These are phyloP conservation scores for Nomada flava DNA, from an alignment of 2,888 invertebrate genomes.

Conservation along the genomic window DNA sequence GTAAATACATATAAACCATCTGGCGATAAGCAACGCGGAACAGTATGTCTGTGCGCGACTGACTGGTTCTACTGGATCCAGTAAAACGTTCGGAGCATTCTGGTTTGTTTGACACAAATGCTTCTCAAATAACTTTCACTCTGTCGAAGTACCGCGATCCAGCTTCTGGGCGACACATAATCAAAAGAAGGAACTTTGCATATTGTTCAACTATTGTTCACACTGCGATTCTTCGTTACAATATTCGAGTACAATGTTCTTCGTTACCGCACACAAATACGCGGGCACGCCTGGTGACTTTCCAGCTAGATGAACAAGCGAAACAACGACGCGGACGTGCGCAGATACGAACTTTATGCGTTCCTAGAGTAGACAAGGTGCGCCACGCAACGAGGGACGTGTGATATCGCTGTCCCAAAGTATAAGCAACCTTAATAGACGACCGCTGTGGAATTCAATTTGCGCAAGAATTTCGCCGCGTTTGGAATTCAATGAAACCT, in stretches of 20 bases:
- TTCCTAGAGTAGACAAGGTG: not conserved
- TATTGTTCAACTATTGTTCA: conserved; percentile 1
- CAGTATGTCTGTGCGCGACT: not conserved
- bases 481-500: too few species aligned
- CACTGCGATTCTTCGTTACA: not conserved
- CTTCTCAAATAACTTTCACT: conserved; percentile 25
- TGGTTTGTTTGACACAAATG: not conserved
- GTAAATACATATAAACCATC: too few species aligned
- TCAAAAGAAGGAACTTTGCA: conserved; percentile 1
- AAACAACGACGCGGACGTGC: conserved; percentile 7
- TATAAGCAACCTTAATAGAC: conserved; percentile 7
- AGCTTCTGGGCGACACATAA: not conserved
- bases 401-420: conserved; percentile 1
- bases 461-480: too few species aligned
- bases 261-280: conserved; percentile 16
- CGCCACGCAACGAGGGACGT: not conserved
- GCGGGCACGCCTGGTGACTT: not conserved
- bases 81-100: not conserved
- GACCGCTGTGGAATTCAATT: too few species aligned
- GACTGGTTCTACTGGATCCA: conserved; percentile 14
- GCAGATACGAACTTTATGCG: conserved; percentile 16
- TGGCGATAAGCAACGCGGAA: too few species aligned
- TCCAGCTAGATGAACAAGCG: conserved; percentile 23
- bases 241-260: conserved; percentile 20
- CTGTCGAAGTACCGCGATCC: conserved; percentile 13